phyloP scores from a whole-genome alignment of 2,113 vertebrate species.

The Miniopterus natalensis region DNA sequence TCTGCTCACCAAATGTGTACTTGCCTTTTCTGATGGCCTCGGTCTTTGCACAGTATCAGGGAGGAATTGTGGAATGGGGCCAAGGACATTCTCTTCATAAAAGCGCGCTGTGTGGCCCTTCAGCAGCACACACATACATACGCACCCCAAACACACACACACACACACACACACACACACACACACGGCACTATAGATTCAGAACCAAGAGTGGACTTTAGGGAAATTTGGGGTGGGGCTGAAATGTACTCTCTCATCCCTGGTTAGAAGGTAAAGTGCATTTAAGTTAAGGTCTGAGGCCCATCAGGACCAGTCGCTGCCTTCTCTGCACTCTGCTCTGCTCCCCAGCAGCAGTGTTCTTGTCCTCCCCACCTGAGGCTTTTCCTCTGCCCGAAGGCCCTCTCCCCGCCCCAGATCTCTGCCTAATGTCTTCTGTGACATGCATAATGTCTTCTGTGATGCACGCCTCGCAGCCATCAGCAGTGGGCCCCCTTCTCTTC shows the following conservation, averaged over 20 bases:
- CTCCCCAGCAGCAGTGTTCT: neutral
- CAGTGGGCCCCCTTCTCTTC: neutral
- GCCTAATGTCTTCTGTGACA: neutral
- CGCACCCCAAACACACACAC: no score
- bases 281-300: neutral
- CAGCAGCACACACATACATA: neutral
- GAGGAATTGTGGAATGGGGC: neutral
- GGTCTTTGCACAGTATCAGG: neutral
- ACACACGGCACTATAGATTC: neutral
- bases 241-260: neutral
- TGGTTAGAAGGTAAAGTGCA: neutral
- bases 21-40: neutral
- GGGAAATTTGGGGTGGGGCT: neutral
- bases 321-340: neutral
- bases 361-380: neutral
- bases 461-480: neutral
- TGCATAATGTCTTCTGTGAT: neutral
- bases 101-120: neutral
- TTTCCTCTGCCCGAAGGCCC: neutral
- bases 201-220: neutral
- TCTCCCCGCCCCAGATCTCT: neutral
- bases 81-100: neutral
- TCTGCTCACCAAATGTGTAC: accelerated
- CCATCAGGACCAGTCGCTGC: no score
- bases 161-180: neutral